Evolutionary conservation across 2,113 vertebrate species (phyloP).

Genomic region (Entomyzon cyanotis): DNA sequence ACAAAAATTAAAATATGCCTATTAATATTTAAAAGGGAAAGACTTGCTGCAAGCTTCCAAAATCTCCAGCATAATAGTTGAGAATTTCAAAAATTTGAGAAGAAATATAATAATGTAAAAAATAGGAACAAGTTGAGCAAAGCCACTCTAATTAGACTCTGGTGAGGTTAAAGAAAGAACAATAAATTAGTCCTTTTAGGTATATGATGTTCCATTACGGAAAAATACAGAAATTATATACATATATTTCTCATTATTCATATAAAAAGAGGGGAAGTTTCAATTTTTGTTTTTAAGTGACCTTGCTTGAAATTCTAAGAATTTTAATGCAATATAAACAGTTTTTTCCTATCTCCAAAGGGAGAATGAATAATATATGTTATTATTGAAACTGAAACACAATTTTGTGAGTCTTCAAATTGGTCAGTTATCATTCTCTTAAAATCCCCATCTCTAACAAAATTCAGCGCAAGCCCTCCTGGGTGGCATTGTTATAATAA

Average conservation of each 20-base stretch:
- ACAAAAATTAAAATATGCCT: background rate
- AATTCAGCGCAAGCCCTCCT: background rate
- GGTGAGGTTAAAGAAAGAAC: background rate
- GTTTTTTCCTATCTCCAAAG: background rate
- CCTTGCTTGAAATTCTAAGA: background rate
- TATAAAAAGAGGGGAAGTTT: background rate
- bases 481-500: slow-evolving; percentile 13
- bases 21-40: background rate
- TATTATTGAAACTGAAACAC: background rate
- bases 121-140: background rate
- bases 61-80: background rate
- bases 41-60: background rate
- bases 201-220: background rate
- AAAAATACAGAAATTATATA: background rate
- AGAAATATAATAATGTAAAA: background rate
- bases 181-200: background rate
- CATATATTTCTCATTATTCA: background rate
- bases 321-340: background rate
- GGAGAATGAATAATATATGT: background rate
- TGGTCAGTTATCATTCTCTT: slow-evolving; percentile 6
- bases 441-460: slow-evolving; percentile 1
- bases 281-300: background rate
- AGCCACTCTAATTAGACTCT: background rate
- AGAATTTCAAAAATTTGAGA: background rate
- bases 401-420: background rate